Percentiles rank a stretch among this genome's conserved stretches.
phyloP scores from a whole-genome alignment of 2,888 invertebrate species.

The Hydraecia micacea region DNA sequence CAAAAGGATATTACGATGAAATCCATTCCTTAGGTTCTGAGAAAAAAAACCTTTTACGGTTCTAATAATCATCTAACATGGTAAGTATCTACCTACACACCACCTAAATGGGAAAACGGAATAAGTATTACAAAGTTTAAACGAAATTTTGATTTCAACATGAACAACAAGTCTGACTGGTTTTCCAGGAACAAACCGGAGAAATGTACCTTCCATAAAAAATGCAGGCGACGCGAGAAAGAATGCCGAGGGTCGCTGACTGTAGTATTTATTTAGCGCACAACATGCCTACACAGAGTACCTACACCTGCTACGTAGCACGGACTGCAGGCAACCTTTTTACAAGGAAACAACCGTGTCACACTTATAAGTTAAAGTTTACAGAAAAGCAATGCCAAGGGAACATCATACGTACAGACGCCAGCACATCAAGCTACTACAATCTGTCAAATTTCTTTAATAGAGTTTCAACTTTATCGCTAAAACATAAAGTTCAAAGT shows the following conservation, averaged over 20 bases:
- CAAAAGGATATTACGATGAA: neutral
- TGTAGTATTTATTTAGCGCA: conserved; percentile 51
- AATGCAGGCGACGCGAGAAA: conserved; percentile 45
- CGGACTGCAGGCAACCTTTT: conserved; percentile 27
- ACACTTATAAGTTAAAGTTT: neutral
- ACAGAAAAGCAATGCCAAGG: neutral
- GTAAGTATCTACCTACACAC: neutral
- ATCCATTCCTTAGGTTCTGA: neutral
- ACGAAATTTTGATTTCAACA: conserved; percentile 1
- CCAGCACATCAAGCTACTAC: no score
- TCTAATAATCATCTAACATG: neutral
- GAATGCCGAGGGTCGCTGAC: conserved; percentile 53
- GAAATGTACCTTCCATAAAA: conserved; percentile 47
- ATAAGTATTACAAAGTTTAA: neutral
- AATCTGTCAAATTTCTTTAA: no score
- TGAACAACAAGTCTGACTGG: conserved; percentile 17
- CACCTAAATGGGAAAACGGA: neutral
- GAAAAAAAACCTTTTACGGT: neutral
- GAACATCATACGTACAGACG: neutral
- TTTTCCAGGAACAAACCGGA: conserved; percentile 38
- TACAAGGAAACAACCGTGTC: conserved; percentile 20
- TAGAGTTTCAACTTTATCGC: no score
- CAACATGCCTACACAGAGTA: conserved; percentile 8
- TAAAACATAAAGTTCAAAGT: no score
- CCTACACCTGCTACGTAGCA: neutral